Evolutionary conservation across 2,113 vertebrate genomes (phyloP).

Genomic region (Corythornis madagascariensis): DNA sequence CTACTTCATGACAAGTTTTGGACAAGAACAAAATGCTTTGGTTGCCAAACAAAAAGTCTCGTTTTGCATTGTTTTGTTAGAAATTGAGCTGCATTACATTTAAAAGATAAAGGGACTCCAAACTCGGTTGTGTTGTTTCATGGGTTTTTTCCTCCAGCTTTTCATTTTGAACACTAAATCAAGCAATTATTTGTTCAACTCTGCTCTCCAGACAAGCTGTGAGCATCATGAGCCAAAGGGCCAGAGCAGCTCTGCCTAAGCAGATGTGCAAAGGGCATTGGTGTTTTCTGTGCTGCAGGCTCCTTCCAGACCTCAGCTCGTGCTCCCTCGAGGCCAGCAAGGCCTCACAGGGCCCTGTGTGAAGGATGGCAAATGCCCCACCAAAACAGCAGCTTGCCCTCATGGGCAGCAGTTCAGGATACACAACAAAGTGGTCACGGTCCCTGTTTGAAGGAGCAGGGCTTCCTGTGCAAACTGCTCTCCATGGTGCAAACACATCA

Average conservation of each 20-base stretch:
- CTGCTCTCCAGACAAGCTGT: slow-evolving; percentile 9
- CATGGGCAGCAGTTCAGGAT: neutral
- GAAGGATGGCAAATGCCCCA: neutral
- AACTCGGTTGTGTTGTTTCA: neutral
- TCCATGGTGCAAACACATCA: neutral
- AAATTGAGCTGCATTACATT: neutral
- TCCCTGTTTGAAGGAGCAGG: neutral
- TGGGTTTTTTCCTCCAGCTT: neutral
- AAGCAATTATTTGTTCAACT: slow-evolving; percentile 38
- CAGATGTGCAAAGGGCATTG: neutral
- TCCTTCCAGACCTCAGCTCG: neutral
- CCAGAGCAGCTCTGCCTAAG: neutral
- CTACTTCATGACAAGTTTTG: neutral
- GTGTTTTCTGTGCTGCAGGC: neutral
- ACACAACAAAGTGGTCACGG: neutral
- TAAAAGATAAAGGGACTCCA: neutral
- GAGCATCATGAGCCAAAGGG: neutral
- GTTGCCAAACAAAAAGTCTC: slow-evolving; percentile 26
- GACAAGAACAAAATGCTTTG: neutral
- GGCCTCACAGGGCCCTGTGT: neutral
- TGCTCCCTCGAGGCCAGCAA: neutral
- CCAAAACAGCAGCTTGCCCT: neutral
- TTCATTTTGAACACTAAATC: slow-evolving; percentile 32
- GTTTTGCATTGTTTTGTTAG: slow-evolving; percentile 7
- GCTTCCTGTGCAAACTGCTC: neutral